Conservation (phyloP, 2,888 invertebrate genomes). For the Tetrapedia diversipes region DNA sequence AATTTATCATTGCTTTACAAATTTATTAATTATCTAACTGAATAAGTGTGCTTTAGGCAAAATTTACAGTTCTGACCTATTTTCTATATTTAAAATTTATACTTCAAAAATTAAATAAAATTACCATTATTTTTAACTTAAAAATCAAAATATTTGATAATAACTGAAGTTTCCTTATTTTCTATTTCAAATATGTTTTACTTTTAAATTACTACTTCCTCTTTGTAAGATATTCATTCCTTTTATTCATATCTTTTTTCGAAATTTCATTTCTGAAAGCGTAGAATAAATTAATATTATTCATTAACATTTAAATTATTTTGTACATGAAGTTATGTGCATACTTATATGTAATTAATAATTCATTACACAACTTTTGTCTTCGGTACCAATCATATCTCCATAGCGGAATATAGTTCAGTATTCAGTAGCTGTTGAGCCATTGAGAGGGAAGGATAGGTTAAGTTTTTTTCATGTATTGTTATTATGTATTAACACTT, state of each 20-base stretch:
- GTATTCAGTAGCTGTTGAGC: conserved; percentile 37
- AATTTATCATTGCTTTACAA: too few species aligned
- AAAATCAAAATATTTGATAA: background rate
- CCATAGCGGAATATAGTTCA: background rate
- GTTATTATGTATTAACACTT: conserved; percentile 4
- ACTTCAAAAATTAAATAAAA: too few species aligned
- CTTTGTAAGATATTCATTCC: background rate
- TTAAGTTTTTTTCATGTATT: background rate
- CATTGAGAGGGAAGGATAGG: conserved; percentile 13
- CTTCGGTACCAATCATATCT: background rate
- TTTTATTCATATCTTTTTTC: background rate
- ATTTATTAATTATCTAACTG: too few species aligned
- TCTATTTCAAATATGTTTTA: background rate
- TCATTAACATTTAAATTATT: background rate
- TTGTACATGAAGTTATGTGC: background rate
- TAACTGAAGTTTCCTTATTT: background rate
- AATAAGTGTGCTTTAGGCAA: too few species aligned
- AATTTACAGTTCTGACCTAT: too few species aligned
- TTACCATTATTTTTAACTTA: background rate
- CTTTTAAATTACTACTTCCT: too few species aligned
- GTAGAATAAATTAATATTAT: background rate
- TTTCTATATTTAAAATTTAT: background rate
- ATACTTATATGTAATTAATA: too few species aligned
- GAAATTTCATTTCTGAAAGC: background rate
- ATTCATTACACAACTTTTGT: background rate